Evolutionary conservation across 2,888 invertebrate species (phyloP).

Genomic region (Hoplodrina ambigua): DNA sequence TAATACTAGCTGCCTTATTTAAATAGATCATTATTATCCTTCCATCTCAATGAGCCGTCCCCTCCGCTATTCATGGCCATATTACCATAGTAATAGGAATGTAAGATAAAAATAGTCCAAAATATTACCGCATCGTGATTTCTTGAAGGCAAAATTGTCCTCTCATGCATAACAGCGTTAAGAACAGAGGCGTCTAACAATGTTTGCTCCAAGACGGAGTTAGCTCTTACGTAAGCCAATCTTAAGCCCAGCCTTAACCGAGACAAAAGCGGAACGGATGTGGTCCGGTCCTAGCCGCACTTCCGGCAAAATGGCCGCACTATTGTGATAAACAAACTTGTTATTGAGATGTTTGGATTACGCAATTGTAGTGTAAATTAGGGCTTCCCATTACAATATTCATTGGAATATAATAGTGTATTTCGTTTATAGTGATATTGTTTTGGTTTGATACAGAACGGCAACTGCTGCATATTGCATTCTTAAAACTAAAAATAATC

Average conservation of each 20-base stretch:
- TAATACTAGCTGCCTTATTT: too few relatives aligned
- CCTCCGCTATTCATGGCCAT: too few relatives aligned
- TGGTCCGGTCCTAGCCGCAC: conserved; percentile 64
- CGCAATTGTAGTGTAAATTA: conserved; percentile 59
- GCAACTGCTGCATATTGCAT: too few relatives aligned
- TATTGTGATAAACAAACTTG: conserved; percentile 63
- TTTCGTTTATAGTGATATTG: not conserved
- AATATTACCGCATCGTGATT: conserved; percentile 27
- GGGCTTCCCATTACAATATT: conserved; percentile 25
- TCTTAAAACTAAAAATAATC: too few relatives aligned
- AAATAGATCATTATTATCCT: too few relatives aligned
- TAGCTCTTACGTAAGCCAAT: conserved; percentile 60
- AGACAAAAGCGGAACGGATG: conserved; percentile 66
- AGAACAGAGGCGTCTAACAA: conserved; percentile 52
- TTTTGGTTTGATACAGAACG: too few relatives aligned
- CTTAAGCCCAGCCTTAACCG: conserved; percentile 60
- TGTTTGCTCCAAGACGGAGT: conserved; percentile 57
- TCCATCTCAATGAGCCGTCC: too few relatives aligned
- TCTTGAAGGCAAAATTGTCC: conserved; percentile 24
- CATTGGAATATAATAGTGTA: conserved; percentile 16
- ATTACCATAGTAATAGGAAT: not conserved
- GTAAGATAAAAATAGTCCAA: not conserved
- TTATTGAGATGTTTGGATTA: conserved; percentile 63
- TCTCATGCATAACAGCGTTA: conserved; percentile 49
- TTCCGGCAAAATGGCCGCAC: conserved; percentile 68